Evolutionary conservation across 2,888 invertebrate genomes (phyloP), one percentile per base, ranked within the genome.

Genomic region (Xestobium rufovillosum): DNA sequence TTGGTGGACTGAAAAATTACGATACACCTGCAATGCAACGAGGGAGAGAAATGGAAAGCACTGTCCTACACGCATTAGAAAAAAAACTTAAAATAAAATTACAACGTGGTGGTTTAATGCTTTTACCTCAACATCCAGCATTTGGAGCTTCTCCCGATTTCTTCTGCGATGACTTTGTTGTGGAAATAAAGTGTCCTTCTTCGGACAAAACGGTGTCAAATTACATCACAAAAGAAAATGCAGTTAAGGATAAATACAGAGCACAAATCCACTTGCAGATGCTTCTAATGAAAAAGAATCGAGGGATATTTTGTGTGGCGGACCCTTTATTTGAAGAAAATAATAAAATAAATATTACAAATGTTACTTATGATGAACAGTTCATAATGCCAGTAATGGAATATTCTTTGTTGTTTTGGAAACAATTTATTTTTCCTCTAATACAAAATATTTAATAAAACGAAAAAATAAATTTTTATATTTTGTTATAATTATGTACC

Each of bases 11-110:
- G 4, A 48, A 46, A 42, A 26, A 42, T 10, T 35, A 17, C 28
- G 36, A 44, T 29, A 46, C 43, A 3, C 11, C 27, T 13, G 44
- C 47, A 14, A 52, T 52, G 50, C 25, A 43, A 30, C 33, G 51
- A 33, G 52, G 50, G n/a, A 45, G 36, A 42, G 14, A 32, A 9
- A 33, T 39, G 31, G 44, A 44, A 28, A 13, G 25, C 14, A 30
- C 6, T 11, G 42, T 43, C 2, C 11, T 16, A 15, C 26, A 37
- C 34, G 28, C 26, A 9, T 25, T 41, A 2, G 14, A 12, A 3
- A 28, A 11, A 13, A 36, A 36, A 36, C 12, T 26, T 12, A 15
- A 14, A 31, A 27, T 8, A 3, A 39, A 35, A 35, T 17, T 39
- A 12, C 41, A 31, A 8, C 36, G 33, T 6, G 34, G 34, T 39